These are phyloP conservation scores for Holothuria leucospilota DNA, from an alignment of 53 echinoderm and acorn worm genomes.

Conservation along the genomic window DNA sequence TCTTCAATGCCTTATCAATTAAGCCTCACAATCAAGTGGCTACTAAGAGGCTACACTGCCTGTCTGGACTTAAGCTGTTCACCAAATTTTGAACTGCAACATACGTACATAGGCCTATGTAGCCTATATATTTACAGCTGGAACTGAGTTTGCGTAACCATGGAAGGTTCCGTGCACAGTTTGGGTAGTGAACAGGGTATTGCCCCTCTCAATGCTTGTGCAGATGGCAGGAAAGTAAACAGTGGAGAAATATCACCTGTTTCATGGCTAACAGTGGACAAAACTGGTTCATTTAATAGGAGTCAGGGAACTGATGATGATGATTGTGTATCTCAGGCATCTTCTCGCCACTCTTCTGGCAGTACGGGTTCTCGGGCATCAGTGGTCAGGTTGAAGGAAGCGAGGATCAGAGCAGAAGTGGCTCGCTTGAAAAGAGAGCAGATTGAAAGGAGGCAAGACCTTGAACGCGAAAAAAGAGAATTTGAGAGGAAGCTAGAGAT, in stretches of 20 bases:
- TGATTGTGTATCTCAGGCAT: background rate
- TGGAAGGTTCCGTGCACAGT: too few species aligned
- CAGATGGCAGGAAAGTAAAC: too few species aligned
- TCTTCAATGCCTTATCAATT: too few species aligned
- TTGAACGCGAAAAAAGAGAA: conserved; percentile 1
- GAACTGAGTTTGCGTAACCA: too few species aligned
- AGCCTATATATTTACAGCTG: too few species aligned
- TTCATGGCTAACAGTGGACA: conserved; percentile 13
- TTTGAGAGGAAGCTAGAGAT: background rate
- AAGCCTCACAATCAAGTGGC: too few species aligned
- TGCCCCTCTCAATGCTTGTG: too few species aligned
- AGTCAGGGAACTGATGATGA: conserved; percentile 5
- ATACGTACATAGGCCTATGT: too few species aligned
- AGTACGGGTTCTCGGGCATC: background rate
- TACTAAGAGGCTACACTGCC: too few species aligned
- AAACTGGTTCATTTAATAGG: background rate
- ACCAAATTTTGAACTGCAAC: too few species aligned
- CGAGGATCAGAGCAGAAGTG: background rate
- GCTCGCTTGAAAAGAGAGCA: conserved; percentile 17
- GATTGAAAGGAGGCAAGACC: conserved; percentile 3
- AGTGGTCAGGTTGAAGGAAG: conserved; percentile 5
- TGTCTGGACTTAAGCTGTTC: too few species aligned
- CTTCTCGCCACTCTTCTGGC: background rate
- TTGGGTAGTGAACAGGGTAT: too few species aligned
- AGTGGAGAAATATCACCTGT: background rate